phyloP scores from a whole-genome alignment of 1,140 invertebrate genomes.

The Tetragnatha versicolor region DNA sequence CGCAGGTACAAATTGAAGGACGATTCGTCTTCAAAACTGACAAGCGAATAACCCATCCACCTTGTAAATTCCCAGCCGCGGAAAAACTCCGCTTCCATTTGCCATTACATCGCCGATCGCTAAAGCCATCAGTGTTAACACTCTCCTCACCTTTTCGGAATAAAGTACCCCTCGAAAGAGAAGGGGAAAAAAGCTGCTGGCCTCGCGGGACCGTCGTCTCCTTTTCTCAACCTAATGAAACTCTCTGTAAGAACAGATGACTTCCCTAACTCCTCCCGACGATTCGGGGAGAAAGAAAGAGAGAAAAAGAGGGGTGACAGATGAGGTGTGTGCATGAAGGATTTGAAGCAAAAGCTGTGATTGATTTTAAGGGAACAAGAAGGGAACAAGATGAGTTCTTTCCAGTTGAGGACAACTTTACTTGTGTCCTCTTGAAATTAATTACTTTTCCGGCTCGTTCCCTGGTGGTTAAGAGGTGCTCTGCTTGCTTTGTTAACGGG shows the following conservation, averaged over 20 bases:
- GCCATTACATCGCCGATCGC: slow-evolving; percentile 52
- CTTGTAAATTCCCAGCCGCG: neutral
- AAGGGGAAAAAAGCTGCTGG: slow-evolving; percentile 11
- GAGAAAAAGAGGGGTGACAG: slow-evolving; percentile 13
- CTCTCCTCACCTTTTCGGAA: slow-evolving; percentile 32
- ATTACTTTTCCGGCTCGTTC: slow-evolving; percentile 31
- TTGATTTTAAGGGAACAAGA: slow-evolving; percentile 53
- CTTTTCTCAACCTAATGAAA: slow-evolving; percentile 52
- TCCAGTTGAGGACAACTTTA: slow-evolving; percentile 33
- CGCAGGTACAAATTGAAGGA: slow-evolving; percentile 33
- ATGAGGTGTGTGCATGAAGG: slow-evolving; percentile 42
- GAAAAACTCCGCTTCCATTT: slow-evolving; percentile 48
- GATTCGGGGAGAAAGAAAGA: neutral
- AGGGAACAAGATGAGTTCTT: slow-evolving; percentile 46
- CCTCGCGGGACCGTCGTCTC: slow-evolving; percentile 2
- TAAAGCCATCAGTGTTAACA: slow-evolving; percentile 55
- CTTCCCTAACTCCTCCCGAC: slow-evolving; percentile 51
- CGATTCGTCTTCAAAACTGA: slow-evolving; percentile 19
- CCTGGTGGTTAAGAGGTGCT: too few relatives aligned
- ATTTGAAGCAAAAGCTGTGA: slow-evolving; percentile 46
- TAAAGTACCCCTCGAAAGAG: neutral
- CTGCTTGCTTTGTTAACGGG: too few relatives aligned
- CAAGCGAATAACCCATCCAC: slow-evolving; percentile 43
- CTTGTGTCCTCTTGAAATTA: slow-evolving; percentile 50
- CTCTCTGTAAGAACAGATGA: slow-evolving; percentile 51